A percentile compares a stretch with the other conserved stretches of the same genome.
phyloP scores from a whole-genome alignment of 2,113 vertebrate species.

The Spea bombifrons region DNA sequence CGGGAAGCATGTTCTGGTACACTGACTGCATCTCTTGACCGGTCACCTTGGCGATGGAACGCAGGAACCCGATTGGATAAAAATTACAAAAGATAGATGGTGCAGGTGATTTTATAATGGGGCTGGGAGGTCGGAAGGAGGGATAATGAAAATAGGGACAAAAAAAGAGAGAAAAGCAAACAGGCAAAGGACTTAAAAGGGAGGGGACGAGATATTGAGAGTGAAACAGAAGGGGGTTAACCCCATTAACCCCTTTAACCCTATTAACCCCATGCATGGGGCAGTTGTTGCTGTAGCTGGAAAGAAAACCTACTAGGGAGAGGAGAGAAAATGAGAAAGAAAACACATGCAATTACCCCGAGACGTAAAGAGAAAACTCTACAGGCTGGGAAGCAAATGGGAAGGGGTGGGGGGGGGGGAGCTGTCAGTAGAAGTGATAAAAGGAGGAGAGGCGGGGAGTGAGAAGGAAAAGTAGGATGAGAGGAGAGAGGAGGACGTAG shows the following conservation, averaged over 20 bases:
- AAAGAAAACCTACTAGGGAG: too few species aligned
- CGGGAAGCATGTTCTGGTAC: conserved; percentile 16
- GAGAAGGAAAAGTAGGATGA: not conserved
- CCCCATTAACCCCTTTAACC: not conserved
- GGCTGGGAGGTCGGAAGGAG: not conserved
- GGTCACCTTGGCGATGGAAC: conserved; percentile 1
- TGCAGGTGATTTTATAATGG: conserved; percentile 22
- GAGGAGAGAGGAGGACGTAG: not conserved
- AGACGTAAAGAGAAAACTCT: too few species aligned
- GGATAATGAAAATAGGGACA: too few species aligned
- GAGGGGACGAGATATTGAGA: not conserved
- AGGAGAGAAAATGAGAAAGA: too few species aligned
- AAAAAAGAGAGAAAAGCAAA: not conserved
- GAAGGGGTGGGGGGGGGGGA: not conserved
- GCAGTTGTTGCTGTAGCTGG: too few species aligned
- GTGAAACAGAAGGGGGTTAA: not conserved
- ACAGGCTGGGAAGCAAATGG: too few species aligned
- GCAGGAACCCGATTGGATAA: conserved; percentile 8
- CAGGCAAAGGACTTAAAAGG: not conserved
- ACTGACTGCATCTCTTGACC: conserved; percentile 13
- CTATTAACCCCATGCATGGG: too few species aligned
- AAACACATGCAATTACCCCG: too few species aligned
- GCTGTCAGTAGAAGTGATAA: not conserved
- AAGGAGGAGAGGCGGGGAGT: not conserved
- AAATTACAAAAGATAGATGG: not conserved